Base-by-base conservation (phyloP, 2,888 invertebrate genomes). In the Polyommatus icarus region DNA sequence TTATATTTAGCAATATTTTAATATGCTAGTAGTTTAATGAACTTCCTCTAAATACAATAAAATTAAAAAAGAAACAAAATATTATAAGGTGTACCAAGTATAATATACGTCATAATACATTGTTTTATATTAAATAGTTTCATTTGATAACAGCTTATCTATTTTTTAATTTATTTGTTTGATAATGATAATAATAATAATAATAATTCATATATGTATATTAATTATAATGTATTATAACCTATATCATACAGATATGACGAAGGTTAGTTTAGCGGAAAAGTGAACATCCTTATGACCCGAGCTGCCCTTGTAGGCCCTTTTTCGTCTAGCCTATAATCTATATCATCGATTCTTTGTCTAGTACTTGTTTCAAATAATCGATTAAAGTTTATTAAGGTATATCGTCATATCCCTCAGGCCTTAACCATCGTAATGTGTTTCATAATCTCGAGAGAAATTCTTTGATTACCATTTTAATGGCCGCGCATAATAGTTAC, bases 201-300 rank as follows among this genome's bases (percentile, higher is more conserved):
- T 24, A 24, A 24, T 24, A 24, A 24, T 24, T 1, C 24, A 24
- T 24, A 24, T 1, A 24, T 24, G 1, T 1, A 24, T 24, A 24
- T 24, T 20, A 20, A 18, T 57, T n/a, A n/a, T 59, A 18, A 15
- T n/a, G 3, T 59, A 20, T 59, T 15, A 20, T 20, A 40, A 46
- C 46, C 5, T 20, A 72, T 20, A 72, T 72, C 20, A 5, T 12
- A n/a, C 72, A 29, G 29, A 29, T 67, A 29, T 40, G 15, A 18
- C 40, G 72, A 73, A 73, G 72, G 72, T 72, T 46, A 46, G 12
- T 20, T 40, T 72, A 72, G 72, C 72, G 72, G 72, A 46, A 72
- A 72, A 72, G 20, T 20, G 1, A 72, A 72, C 20, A 72, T 72
- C 72, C 46, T 72, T 72, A 72, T 72, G 40, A 46, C 72, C 46